Conservation (phyloP, 2,113 vertebrate species). For the Ondatra zibethicus region DNA sequence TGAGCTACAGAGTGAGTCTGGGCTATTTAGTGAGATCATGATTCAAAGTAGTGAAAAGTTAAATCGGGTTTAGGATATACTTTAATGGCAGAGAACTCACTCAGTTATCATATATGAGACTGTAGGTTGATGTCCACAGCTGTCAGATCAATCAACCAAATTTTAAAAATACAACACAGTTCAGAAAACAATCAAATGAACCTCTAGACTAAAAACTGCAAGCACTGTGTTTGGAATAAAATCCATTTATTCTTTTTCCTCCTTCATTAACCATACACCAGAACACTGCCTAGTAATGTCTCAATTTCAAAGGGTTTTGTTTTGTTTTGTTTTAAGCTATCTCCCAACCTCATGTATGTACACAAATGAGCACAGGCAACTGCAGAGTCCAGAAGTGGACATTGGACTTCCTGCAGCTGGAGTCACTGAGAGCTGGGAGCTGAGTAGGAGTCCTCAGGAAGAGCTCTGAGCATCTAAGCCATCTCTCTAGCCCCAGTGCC, state of each 20-base stretch:
- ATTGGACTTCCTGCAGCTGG: neutral
- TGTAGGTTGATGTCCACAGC: no score
- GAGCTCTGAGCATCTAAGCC: neutral
- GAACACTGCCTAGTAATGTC: neutral
- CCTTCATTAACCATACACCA: neutral
- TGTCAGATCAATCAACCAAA: neutral
- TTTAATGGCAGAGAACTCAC: neutral
- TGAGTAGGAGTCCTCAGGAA: neutral
- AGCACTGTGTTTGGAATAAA: constrained; percentile 1
- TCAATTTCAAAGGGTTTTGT: neutral
- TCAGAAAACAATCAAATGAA: neutral
- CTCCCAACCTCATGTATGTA: neutral
- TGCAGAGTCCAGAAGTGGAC: neutral
- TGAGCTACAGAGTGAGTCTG: neutral
- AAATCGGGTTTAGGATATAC: neutral
- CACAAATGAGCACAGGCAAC: neutral
- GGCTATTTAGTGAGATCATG: neutral
- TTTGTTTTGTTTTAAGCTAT: neutral
- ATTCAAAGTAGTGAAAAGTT: neutral
- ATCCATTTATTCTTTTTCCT: neutral
- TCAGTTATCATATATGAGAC: neutral
- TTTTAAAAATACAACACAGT: neutral
- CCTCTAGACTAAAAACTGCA: neutral
- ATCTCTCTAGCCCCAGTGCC: neutral
- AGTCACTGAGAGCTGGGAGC: neutral